phyloP scores from a whole-genome alignment of 2,113 vertebrate species.

The Psettodes erumei region DNA sequence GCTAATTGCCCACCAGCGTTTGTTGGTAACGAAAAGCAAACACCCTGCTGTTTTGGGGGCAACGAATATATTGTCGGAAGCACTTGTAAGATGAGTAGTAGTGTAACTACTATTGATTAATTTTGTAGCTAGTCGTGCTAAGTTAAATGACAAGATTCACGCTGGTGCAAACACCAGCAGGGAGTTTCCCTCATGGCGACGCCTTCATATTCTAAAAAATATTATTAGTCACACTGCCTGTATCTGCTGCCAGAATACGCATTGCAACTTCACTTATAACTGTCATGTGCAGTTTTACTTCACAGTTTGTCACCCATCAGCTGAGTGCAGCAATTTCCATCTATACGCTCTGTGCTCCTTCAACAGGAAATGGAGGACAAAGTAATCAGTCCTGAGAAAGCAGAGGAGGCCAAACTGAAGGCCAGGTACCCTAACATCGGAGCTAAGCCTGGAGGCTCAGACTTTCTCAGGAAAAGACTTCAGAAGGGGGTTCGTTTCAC shows the following conservation, averaged over 20 bases:
- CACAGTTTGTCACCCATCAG: neutral
- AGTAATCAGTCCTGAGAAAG: conserved; percentile 95
- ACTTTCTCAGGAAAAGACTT: conserved; percentile 95
- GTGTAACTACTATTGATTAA: neutral
- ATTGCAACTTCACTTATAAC: neutral
- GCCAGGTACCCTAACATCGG: conserved; percentile 93
- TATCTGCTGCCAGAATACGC: neutral
- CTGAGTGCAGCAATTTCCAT: neutral
- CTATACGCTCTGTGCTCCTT: neutral
- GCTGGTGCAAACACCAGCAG: conserved; percentile 36
- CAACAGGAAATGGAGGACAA: conserved; percentile 96
- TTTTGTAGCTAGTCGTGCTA: conserved; percentile 3
- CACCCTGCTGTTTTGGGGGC: accelerated
- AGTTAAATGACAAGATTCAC: conserved; percentile 2
- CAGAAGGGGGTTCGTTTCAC: conserved; percentile 91
- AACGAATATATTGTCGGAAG: accelerated
- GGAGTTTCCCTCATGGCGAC: conserved; percentile 44
- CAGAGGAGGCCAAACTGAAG: conserved; percentile 96
- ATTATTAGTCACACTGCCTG: too few species aligned
- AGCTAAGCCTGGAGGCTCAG: conserved; percentile 93
- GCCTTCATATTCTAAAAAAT: neutral
- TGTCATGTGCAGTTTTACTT: neutral
- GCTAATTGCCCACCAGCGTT: neutral
- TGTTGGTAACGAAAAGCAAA: neutral
- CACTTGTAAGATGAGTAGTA: too few species aligned